Conservation (phyloP, 1,140 invertebrate genomes). For the Lucilia sericata region DNA sequence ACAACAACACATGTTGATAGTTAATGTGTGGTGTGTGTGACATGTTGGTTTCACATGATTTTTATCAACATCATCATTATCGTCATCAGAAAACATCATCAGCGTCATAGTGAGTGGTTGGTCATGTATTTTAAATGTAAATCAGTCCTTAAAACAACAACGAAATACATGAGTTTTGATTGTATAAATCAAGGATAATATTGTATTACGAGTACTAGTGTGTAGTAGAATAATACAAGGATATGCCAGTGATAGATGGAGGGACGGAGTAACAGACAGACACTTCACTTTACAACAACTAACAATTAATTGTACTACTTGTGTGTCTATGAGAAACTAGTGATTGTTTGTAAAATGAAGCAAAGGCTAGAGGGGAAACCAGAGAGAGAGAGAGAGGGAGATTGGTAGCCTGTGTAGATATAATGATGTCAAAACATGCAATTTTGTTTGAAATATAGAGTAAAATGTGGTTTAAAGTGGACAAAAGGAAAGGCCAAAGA, state of each 20-base stretch:
- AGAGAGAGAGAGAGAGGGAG: neutral
- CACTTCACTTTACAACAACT: neutral
- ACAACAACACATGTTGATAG: neutral
- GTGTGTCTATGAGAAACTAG: too few relatives aligned
- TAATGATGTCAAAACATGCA: conserved; percentile 26
- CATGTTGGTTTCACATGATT: neutral
- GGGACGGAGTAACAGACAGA: too few relatives aligned
- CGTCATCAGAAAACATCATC: neutral
- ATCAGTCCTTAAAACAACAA: neutral
- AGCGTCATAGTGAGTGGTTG: conserved; percentile 2
- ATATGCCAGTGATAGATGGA: neutral
- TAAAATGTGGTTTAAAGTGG: too few relatives aligned
- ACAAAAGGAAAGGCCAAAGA: too few relatives aligned
- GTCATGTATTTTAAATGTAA: conserved; percentile 24
- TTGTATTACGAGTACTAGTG: neutral
- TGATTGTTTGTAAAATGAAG: neutral
- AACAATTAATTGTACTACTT: neutral
- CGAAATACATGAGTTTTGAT: conserved; percentile 7
- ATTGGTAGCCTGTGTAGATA: neutral
- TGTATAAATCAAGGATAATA: conserved; percentile 29
- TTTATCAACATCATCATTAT: neutral
- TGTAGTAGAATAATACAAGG: neutral
- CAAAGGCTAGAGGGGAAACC: too few relatives aligned
- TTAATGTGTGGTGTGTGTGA: neutral
- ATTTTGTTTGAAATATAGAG: neutral